Conservation (phyloP, 2,888 invertebrate species). For the Lithophane socia region DNA sequence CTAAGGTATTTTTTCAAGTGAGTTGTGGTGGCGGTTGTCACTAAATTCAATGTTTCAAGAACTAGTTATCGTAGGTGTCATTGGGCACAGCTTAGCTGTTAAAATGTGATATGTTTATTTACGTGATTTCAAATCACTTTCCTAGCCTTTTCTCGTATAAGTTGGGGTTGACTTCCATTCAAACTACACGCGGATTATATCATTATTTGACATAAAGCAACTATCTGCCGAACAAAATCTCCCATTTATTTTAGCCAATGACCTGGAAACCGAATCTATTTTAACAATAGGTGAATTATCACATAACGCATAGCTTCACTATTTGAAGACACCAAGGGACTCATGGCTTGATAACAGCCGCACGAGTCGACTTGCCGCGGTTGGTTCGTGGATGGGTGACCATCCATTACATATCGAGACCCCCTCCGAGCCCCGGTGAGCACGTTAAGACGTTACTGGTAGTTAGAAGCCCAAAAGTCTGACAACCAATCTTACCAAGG, state of each 20-base stretch:
- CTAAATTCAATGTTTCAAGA: background rate
- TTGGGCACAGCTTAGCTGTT: background rate
- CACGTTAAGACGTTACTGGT: too few relatives aligned
- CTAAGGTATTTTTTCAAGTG: slow-evolving; percentile 34
- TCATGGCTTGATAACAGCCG: too few relatives aligned
- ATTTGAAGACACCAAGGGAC: background rate
- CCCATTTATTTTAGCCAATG: background rate
- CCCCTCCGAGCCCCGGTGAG: too few relatives aligned
- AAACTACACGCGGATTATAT: background rate
- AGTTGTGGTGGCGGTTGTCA: too few relatives aligned
- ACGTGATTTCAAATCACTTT: background rate
- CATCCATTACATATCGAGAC: too few relatives aligned
- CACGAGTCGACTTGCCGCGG: too few relatives aligned
- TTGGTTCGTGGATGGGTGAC: too few relatives aligned
- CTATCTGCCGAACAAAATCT: background rate
- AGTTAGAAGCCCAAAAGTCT: too few relatives aligned
- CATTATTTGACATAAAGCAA: background rate
- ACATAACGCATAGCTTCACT: background rate
- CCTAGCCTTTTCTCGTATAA: background rate
- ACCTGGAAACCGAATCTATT: background rate
- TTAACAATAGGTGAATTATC: background rate
- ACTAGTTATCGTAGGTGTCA: background rate
- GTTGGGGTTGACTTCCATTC: background rate
- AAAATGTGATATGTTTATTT: background rate
- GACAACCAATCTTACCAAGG: too few relatives aligned